phyloP scores from a whole-genome alignment of 2,113 vertebrate species.

The Tenrec ecaudatus region DNA sequence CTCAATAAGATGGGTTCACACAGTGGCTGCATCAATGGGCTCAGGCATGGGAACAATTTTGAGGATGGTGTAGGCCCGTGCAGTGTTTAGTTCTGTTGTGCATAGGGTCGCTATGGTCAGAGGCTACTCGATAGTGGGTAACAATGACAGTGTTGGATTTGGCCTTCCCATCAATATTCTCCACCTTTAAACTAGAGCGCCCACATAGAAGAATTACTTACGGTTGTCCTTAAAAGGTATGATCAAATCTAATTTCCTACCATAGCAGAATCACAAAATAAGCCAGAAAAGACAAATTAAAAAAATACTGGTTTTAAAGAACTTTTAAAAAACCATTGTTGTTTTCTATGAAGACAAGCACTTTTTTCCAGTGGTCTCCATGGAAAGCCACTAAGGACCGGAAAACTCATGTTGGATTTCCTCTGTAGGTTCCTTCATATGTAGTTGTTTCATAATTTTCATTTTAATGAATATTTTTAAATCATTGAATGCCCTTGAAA shows the following conservation, averaged over 20 bases:
- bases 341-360: neutral
- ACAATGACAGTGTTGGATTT: no score
- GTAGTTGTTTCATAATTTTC: neutral
- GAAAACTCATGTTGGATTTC: neutral
- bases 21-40: no score
- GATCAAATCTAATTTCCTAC: neutral
- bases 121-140: no score
- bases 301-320: neutral
- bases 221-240: neutral
- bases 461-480: neutral
- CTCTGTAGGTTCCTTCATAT: neutral
- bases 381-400: neutral
- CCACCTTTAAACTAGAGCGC: neutral
- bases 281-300: neutral
- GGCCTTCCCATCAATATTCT: neutral
- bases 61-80: no score
- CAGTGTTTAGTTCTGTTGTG: no score
- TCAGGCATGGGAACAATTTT: no score
- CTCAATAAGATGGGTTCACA: no score
- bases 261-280: neutral
- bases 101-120: no score
- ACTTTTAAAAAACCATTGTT: conserved; percentile 20
- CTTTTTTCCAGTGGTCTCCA: neutral
- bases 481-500: neutral
- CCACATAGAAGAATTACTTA: neutral